These are phyloP conservation scores for Leptinotarsa texana DNA, from an alignment of 1,140 invertebrate genomes.

Conservation along the genomic window DNA sequence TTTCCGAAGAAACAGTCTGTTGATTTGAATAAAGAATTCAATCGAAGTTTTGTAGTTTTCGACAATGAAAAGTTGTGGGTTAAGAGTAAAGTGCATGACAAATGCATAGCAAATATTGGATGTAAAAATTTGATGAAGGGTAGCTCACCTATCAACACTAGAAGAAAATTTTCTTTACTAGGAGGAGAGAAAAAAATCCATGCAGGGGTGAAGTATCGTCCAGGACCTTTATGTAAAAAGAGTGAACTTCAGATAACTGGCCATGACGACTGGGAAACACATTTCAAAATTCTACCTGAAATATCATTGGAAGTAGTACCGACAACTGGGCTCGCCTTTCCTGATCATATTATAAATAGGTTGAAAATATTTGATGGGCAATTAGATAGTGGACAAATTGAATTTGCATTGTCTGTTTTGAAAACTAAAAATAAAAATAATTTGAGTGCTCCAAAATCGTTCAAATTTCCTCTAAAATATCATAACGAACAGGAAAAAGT, in stretches of 20 bases:
- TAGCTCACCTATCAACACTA: neutral
- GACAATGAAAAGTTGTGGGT: slow-evolving; percentile 43
- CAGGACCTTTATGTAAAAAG: slow-evolving; percentile 55
- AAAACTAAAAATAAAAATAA: slow-evolving; percentile 26
- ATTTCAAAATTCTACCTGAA: slow-evolving; percentile 50
- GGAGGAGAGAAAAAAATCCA: slow-evolving; percentile 23
- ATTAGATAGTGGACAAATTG: slow-evolving; percentile 31
- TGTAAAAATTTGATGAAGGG: neutral
- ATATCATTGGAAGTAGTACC: slow-evolving; percentile 51
- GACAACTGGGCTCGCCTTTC: slow-evolving; percentile 47
- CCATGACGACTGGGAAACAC: slow-evolving; percentile 41
- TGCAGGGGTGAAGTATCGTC: slow-evolving; percentile 43
- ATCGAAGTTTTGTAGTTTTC: slow-evolving; percentile 42
- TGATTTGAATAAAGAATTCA: slow-evolving; percentile 21
- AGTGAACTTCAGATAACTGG: slow-evolving; percentile 43
- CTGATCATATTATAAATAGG: slow-evolving; percentile 11
- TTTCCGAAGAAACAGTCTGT: neutral
- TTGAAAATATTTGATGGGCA: slow-evolving; percentile 7
- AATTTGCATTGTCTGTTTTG: slow-evolving; percentile 53
- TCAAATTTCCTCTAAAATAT: slow-evolving; percentile 51
- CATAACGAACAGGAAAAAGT: slow-evolving; percentile 51
- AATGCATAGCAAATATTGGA: slow-evolving; percentile 34
- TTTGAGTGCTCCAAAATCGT: slow-evolving; percentile 30
- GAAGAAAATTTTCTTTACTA: slow-evolving; percentile 41
- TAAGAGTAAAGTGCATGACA: slow-evolving; percentile 20